Evolutionary conservation across 2,888 invertebrate genomes (phyloP), one percentile per base, ranked within the genome.

Genomic region (Sesia bembeciformis): DNA sequence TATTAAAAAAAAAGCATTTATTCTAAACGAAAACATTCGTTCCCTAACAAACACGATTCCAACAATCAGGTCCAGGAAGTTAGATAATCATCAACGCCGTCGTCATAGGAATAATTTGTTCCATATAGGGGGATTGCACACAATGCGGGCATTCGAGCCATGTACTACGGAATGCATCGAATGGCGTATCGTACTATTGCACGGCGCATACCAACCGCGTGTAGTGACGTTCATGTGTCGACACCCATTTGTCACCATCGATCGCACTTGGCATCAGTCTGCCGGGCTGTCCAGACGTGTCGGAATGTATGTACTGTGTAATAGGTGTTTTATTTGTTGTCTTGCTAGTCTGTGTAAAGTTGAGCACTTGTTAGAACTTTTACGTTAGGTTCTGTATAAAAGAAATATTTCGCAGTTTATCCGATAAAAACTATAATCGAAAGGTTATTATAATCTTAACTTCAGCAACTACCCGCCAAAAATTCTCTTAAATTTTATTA

Each of bases 181-280:
- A 54, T 52, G 23, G 40, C 49, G 60, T 64, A 59, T 58, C 58
- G 56, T 54, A 68, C 68, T 66, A 75, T 74, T 74, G 78, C 76
- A 74, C 68, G 68, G 67, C 66, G 70, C 74, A 76, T 81, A 69
- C 80, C 81, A 66, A 67, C 65, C 66, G 65, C 76, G 65, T 77
- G 82, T 80, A 71, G 55, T 60, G 46, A 43, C 41, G 39, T 49
- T 39, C 52, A 7, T 60, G 72, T 79, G 81, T 78, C 78, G 78
- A 83, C 81, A 76, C 62, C 72, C 67, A 86, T 88, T 86, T 85
- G 84, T 88, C 82, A 81, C 67, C 75, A 83, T 84, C 81, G 83
- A 82, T 81, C 81, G 58, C n/a, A 49, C 53, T 40, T 50, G 58
- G 55, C 57, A 58, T 60, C 54, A 55, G 52, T 60, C 55, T 63